These are phyloP conservation scores for Tenualosa ilisha DNA, from an alignment of 2,797 vertebrate species.

Conservation along the genomic window DNA sequence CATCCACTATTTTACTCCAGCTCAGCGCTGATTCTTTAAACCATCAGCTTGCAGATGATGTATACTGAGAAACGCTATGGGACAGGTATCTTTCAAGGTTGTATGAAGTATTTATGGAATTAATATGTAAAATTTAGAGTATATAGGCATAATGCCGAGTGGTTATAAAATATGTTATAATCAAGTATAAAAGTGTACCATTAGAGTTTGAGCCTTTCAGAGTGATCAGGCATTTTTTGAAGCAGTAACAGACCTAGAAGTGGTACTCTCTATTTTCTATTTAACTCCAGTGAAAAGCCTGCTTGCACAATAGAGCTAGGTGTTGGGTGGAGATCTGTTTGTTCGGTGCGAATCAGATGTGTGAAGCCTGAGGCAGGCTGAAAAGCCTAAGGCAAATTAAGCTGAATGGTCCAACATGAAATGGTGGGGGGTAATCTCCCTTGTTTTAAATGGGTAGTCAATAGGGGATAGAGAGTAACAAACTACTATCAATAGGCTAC, in stretches of 20 bases:
- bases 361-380: constrained; percentile 45
- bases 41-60: constrained; percentile 16
- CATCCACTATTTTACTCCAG: constrained; percentile 35
- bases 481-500: constrained; percentile 33
- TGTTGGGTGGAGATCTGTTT: constrained; percentile 49
- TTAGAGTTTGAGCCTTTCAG: background rate
- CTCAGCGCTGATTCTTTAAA: constrained; percentile 21
- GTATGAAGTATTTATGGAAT: background rate
- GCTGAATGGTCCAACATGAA: constrained; percentile 40
- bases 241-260: background rate
- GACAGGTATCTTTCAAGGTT: background rate
- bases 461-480: constrained; percentile 41
- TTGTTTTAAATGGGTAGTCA: constrained; percentile 45
- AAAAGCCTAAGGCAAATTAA: constrained; percentile 40
- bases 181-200: background rate
- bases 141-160: background rate
- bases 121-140: background rate
- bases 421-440: constrained; percentile 48
- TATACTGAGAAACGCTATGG: background rate
- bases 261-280: background rate
- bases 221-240: background rate
- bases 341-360: constrained; percentile 46
- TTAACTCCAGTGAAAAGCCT: constrained; percentile 28
- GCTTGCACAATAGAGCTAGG: constrained; percentile 46
- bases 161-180: background rate